Base-by-base conservation (phyloP, 2,888 invertebrate genomes). In the Drosophila koepferae region DNA sequence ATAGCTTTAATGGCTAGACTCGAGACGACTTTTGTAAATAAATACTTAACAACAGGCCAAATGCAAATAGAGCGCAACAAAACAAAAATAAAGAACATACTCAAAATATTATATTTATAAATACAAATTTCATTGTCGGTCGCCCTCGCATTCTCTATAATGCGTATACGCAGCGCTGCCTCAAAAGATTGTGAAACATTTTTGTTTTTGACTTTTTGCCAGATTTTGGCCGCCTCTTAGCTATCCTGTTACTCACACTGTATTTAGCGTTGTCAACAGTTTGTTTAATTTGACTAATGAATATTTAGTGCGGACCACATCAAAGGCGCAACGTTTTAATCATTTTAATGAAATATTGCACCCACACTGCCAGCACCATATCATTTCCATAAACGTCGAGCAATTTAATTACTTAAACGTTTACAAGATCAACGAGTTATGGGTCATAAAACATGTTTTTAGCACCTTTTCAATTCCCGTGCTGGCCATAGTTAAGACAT, bases 271-370 rank as follows among this genome's bases (percentile, higher is more conserved):
- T 53, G 63, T 40, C 43, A 53, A 41, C 28, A 48, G n/a, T 58
- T 65, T 62, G 36, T 38, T 62, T 48, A 58, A 74, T 72, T 88
- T 74, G 56, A 43, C 63, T 82, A 82, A 75, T 86, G 78, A 80
- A 70, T 73, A 70, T 75, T 53, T 41, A 20, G 20, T 53, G 55
- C 7, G n/a, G 40, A 60, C 49, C 78, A 75, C 65, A 70, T 82
- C 64, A 69, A 86, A 78, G 46, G 64, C 34, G 41, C 36, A 46
- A 28, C 14, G 61, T 43, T 36, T 23, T 23, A 40, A 72, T 64
- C n/a, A 62, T 12, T 55, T 55, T 18, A 59, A 49, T 23, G 31
- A 18, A 12, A 28, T 36, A 55, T 41, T 44, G 10, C 49, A 3
- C 18, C 49, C 49, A n/a, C 2, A 12, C n/a, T 8, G 41, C 14